These are phyloP conservation scores for Pteruthius melanotis DNA, from an alignment of 2,113 vertebrate species.

Conservation along the genomic window DNA sequence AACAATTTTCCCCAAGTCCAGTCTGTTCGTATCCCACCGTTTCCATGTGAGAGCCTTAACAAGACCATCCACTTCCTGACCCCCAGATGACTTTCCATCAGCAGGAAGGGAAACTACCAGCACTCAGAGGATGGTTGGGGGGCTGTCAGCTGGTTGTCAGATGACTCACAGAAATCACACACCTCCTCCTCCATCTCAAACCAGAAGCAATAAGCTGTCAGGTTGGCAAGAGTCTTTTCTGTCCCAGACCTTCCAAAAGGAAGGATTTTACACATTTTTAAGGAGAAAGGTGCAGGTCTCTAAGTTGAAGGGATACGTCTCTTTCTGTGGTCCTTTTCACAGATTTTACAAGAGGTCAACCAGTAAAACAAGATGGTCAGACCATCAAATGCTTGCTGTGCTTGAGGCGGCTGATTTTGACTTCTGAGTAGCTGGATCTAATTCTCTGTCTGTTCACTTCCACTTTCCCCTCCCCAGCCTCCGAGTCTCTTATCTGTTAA, in stretches of 20 bases:
- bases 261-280: neutral
- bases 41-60: neutral
- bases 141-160: neutral
- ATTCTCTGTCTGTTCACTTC: neutral
- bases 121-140: neutral
- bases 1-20: neutral
- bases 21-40: neutral
- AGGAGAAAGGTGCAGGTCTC: neutral
- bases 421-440: neutral
- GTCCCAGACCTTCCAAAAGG: neutral
- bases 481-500: neutral
- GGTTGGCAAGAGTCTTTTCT: neutral
- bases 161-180: neutral
- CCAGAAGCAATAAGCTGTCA: neutral
- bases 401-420: neutral
- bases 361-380: neutral
- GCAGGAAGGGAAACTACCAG: neutral
- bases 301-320: neutral
- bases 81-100: neutral
- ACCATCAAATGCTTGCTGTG: neutral
- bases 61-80: neutral
- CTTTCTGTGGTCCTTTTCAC: neutral
- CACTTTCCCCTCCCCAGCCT: neutral
- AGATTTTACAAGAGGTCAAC: neutral
- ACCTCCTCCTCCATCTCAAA: neutral